Percentiles rank a stretch among this genome's conserved stretches.
phyloP scores from a whole-genome alignment of 2,888 invertebrate genomes.

The Eledone cirrhosa region DNA sequence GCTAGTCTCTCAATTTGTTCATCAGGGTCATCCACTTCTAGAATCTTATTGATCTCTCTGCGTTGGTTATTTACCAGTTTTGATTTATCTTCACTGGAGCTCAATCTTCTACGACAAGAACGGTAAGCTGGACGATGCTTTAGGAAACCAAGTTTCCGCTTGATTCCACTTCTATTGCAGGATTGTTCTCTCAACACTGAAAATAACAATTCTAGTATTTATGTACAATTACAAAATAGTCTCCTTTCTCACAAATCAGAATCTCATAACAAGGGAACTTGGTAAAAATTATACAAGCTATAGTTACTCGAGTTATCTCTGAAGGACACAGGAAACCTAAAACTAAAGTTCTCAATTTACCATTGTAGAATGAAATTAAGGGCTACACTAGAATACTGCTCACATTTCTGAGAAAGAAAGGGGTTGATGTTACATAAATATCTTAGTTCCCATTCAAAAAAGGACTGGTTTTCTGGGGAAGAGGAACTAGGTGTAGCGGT shows the following conservation, averaged over 20 bases:
- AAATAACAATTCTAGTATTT: neutral
- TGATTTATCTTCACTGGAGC: neutral
- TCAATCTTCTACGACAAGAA: neutral
- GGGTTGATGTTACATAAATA: too few relatives aligned
- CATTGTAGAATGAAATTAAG: neutral
- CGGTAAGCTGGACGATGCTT: neutral
- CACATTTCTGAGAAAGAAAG: too few relatives aligned
- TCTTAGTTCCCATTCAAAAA: too few relatives aligned
- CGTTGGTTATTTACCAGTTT: conserved; percentile 37
- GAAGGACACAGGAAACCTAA: neutral
- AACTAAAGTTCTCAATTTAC: neutral
- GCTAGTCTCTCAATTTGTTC: conserved; percentile 53
- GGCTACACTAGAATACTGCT: too few relatives aligned
- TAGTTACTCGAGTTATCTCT: neutral
- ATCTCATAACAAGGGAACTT: neutral
- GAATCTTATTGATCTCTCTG: conserved; percentile 49
- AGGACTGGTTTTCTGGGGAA: too few relatives aligned
- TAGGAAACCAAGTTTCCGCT: neutral
- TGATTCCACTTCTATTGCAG: neutral
- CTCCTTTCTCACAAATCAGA: neutral
- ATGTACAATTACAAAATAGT: neutral
- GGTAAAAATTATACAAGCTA: neutral
- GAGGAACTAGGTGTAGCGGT: too few relatives aligned
- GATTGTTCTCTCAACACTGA: neutral
- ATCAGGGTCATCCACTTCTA: conserved; percentile 50